Percentiles rank a stretch among this genome's conserved stretches.
Conservation (phyloP, 2,113 vertebrate species). For the Thomomys bottae region DNA sequence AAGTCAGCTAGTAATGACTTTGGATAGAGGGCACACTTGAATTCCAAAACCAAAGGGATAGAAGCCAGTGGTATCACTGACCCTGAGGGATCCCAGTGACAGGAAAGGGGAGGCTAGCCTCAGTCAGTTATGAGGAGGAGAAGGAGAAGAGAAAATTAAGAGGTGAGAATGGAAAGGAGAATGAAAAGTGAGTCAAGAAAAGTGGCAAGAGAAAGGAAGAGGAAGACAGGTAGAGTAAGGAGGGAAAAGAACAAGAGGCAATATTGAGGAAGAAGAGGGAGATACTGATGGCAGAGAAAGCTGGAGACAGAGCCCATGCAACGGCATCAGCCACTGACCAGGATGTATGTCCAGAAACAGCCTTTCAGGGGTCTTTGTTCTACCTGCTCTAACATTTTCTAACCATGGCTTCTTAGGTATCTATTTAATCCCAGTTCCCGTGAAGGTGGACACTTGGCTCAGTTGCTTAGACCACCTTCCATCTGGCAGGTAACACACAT, state of each 20-base stretch:
- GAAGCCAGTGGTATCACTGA: neutral
- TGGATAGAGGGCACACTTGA: neutral
- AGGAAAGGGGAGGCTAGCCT: neutral
- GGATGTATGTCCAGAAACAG: neutral
- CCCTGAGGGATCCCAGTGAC: too few species aligned
- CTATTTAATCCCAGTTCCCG: neutral
- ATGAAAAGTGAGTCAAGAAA: neutral
- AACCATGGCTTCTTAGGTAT: neutral
- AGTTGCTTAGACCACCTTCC: too few species aligned
- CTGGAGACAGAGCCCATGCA: neutral
- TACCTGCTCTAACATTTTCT: neutral
- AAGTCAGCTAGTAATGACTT: neutral
- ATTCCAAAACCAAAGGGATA: neutral
- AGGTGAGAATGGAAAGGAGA: neutral
- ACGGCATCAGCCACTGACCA: neutral
- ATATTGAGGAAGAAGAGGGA: neutral
- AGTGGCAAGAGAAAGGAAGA: neutral
- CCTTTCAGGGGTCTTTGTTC: neutral
- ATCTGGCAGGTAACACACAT: fast-evolving
- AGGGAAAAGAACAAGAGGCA: neutral
- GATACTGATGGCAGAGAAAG: neutral
- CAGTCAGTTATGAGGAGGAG: neutral
- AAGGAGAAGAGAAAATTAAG: neutral
- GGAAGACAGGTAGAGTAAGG: neutral
- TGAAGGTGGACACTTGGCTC: neutral